Conservation (phyloP, 2,797 vertebrate species). For the Muraenolepis orangiensis region DNA sequence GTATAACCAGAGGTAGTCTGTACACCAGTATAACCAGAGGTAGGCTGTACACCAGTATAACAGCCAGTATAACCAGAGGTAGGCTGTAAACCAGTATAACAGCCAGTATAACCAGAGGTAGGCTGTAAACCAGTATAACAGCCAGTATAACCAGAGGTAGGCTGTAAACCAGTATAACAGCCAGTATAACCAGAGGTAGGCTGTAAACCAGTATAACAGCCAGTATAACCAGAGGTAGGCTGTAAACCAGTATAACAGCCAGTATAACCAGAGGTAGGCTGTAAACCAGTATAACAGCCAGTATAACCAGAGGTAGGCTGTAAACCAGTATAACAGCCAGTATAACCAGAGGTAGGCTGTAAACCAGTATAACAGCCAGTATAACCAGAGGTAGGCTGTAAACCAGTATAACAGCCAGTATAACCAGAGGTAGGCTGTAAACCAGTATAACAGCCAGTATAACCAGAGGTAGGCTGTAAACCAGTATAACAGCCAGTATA, state of each 20-base stretch:
- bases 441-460: no score
- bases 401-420: neutral
- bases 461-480: neutral
- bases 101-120: slow-evolving; percentile 62
- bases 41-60: neutral
- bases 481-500: neutral
- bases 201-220: no score
- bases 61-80: neutral
- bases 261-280: neutral
- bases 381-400: neutral
- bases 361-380: neutral
- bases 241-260: no score
- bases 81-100: slow-evolving; percentile 79
- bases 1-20: neutral
- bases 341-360: neutral
- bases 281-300: neutral
- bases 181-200: neutral
- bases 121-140: neutral
- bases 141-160: neutral
- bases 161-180: neutral
- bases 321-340: neutral
- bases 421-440: no score
- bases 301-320: neutral
- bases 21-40: slow-evolving; percentile 65
- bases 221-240: neutral